Percentiles rank a stretch among this genome's conserved stretches.
These are phyloP conservation scores for Cardiocondyla obscurior DNA, from an alignment of 1,140 invertebrate species.

Conservation along the genomic window DNA sequence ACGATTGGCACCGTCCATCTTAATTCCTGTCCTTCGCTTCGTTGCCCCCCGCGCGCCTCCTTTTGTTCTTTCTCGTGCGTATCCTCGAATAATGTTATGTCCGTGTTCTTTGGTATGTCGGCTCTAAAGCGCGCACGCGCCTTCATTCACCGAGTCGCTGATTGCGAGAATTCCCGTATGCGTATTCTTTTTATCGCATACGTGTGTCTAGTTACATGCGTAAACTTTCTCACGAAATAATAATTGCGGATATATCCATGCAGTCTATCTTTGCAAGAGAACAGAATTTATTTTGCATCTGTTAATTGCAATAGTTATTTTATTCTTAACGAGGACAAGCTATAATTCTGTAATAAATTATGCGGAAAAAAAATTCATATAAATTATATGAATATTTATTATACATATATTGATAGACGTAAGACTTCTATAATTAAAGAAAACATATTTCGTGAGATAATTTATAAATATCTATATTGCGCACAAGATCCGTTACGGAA, in stretches of 20 bases:
- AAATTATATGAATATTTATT: too few species aligned
- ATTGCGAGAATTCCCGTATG: constrained; percentile 40
- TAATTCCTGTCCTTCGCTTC: constrained; percentile 69
- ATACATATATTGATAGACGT: too few species aligned
- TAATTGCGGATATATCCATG: not conserved
- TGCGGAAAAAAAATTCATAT: too few species aligned
- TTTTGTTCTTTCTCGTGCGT: constrained; percentile 67
- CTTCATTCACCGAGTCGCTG: constrained; percentile 52
- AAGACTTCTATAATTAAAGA: too few species aligned
- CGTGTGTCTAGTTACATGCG: not conserved
- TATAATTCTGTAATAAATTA: too few species aligned
- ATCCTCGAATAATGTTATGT: constrained; percentile 81
- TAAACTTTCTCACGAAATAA: not conserved
- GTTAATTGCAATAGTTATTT: not conserved
- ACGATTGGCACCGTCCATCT: constrained; percentile 84
- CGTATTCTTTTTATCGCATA: constrained; percentile 39
- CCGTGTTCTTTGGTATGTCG: constrained; percentile 78
- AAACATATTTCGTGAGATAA: not conserved
- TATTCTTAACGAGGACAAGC: too few species aligned
- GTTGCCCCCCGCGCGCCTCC: constrained; percentile 35
- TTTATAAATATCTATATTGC: not conserved
- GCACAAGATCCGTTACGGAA: not conserved
- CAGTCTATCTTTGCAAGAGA: not conserved
- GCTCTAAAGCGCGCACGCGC: constrained; percentile 79
- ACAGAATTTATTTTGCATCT: not conserved